Percentiles rank a stretch among this genome's conserved stretches.
phyloP scores from a whole-genome alignment of 2,888 invertebrate genomes.

The Trachelus troglodyta region DNA sequence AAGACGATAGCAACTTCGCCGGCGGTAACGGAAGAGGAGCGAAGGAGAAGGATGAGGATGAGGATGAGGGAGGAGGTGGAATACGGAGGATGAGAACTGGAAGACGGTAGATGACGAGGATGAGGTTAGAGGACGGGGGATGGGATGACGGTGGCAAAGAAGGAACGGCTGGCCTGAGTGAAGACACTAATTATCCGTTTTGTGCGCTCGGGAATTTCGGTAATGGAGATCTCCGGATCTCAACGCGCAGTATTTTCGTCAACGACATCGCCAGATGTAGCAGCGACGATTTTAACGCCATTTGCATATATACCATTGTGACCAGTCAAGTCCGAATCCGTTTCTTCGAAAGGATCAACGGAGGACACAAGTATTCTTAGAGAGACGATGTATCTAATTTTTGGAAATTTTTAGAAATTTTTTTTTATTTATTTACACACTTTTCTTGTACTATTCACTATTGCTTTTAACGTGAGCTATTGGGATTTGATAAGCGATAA shows the following conservation, averaged over 20 bases:
- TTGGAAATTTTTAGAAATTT: background rate
- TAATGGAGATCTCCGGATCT: conserved; percentile 33
- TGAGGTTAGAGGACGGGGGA: background rate
- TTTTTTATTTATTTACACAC: background rate
- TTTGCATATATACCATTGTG: background rate
- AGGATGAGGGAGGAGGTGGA: conserved; percentile 13
- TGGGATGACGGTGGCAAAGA: conserved; percentile 10
- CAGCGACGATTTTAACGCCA: background rate
- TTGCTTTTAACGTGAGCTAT: background rate
- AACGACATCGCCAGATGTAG: background rate
- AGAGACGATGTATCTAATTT: background rate
- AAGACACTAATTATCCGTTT: conserved; percentile 46
- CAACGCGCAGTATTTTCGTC: conserved; percentile 18
- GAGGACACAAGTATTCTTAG: background rate
- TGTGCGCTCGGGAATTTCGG: conserved; percentile 33
- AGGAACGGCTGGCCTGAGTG: conserved; percentile 10
- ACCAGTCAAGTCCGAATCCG: background rate
- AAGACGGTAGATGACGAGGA: conserved; percentile 19
- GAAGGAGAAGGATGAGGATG: conserved; percentile 14
- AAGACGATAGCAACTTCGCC: conserved; percentile 8
- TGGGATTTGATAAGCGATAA: background rate
- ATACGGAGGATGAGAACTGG: conserved; percentile 28
- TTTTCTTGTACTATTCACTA: no score
- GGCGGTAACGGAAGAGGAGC: background rate
- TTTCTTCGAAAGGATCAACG: background rate